Base-by-base conservation (phyloP, 1,140 invertebrate species). In the Brachionus calyciflorus region DNA sequence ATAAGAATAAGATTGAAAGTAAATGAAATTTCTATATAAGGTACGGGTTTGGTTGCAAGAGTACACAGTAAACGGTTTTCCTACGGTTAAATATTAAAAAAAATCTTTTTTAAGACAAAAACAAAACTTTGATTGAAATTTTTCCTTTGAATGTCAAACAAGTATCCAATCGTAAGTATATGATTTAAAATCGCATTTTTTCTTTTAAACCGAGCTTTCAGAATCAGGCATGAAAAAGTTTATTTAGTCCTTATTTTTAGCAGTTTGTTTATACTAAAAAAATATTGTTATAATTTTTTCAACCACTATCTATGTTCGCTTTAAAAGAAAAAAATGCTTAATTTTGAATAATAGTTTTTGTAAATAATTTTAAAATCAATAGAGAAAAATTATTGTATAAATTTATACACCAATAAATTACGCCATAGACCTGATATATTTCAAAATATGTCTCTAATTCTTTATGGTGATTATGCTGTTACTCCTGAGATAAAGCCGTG, bases 351-450 rank as follows among this genome's bases (percentile, higher is more conserved):
- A n/a, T n/a, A n/a, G n/a, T n/a, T n/a, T n/a, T n/a, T n/a, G n/a
- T n/a, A n/a, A n/a, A n/a, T n/a, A 37, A 17, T 51, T 17, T 17
- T 63, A 7, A 14, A 51, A 46, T 28, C 12, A 33, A 70, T 46
- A 73, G 69, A 55, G 51, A 73, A 73, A 73, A 73, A 33, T 26
- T 51, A 73, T 24, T 73, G 69, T 19, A 55, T 73, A 9, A 73
- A 73, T 55, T 4, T 49, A 19, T 73, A 51, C 19, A 24, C 40
- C 9, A 51, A 17, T 10, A 49, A 73, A 0, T 10, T 49, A 12
- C 5, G 21, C 12, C 7, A 51, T 30, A 7, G 17, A 7, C 33
- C 46, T 14, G 46, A 49, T 9, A 40, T 73, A 17, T 21, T 49
- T 73, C 6, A 40, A 37, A 28, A 49, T 51, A 49, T 73, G 17